Evolutionary conservation across 2,888 invertebrate species (phyloP), one percentile per base, ranked within the genome.

Genomic region (Parnassius mnemosyne): DNA sequence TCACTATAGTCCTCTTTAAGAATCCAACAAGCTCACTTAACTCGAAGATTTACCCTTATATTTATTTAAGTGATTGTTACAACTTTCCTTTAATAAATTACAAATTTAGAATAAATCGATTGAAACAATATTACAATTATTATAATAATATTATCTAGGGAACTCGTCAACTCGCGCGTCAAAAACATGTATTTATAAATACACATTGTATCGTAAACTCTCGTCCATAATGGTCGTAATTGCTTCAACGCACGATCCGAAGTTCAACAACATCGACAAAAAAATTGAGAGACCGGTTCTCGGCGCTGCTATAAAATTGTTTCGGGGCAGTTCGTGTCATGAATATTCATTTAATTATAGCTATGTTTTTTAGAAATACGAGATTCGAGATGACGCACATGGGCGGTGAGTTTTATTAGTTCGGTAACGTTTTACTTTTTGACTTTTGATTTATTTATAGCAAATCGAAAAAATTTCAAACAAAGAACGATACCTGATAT

Each of bases 281-380:
- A n/a, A 87, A 87, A 81, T 69, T 66, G 67, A 80, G 71, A 81
- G 76, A 80, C 85, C 81, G 82, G 83, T 82, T 84, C 79, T 78
- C 78, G 73, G 77, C 50, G 74, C 71, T 68, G 75, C 73, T 78
- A 84, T 83, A 71, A 83, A 84, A 84, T 83, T 79, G 81, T 82
- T 82, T 78, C 76, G 79, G 77, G 77, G 77, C 80, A 77, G 77
- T 81, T 76, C 80, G 72, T 71, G 74, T 74, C 81, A 83, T 86
- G 83, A 87, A 87, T 87, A 85, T 84, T 85, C 80, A 85, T 86
- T 82, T 80, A 79, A 79, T 81, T 83, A 81, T 79, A 80, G 76
- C 74, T 73, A 78, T 74, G 68, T 64, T 63, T 57, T 34, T 68
- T 60, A 68, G 57, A 65, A 63, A 68, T 65, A 67, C 60, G 71